Evolutionary conservation across 92 coral and sea anemone genomes (phyloP), one percentile per base, ranked within the genome.

Genomic region (Zoanthus gigantus): DNA sequence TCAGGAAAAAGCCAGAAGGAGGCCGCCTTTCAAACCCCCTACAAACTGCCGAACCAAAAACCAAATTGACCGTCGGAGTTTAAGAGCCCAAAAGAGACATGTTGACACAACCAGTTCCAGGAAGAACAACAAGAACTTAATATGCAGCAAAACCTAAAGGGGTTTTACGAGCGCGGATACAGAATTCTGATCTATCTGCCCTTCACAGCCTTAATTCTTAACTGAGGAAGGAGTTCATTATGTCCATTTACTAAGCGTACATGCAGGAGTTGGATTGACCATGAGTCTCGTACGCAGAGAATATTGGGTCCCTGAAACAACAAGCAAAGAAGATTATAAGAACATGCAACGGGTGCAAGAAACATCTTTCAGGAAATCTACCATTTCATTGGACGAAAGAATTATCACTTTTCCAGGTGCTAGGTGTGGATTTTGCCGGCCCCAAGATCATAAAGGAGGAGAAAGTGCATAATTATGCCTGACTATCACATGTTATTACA

Each of bases 381-480:
- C 23, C 23, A 23, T 23, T 23, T 23, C 23, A 23, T 23, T 23
- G 23, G 23, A 82, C 23, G 23, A 23, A 23, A 23, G 23, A 23
- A 23, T 23, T 23, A 23, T 23, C 23, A 23, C 23, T 23, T 50
- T 85, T 85, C 28, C 37, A 75, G 34, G 89, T 85, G n/a, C 56
- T 85, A 53, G 89, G 89, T 23, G 82, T 85, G 71, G 89, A 85
- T 53, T 74, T 72, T 66, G 89, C 89, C 11, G 89, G 89, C 7
- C 82, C 89, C 23, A 23, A 23, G 23, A 23, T 23, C 23, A 23
- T 23, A 23, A 23, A 23, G 23, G 23, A 23, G 23, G 23, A 23
- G 23, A 23, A 23, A 23, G 23, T 23, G 23, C 23, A 23, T 23
- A 23, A 23, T 23, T 23, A 23, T 23, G 23, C 23, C 23, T 23